phyloP scores from a whole-genome alignment of 2,113 vertebrate genomes.

The Oncorhynchus mykiss region DNA sequence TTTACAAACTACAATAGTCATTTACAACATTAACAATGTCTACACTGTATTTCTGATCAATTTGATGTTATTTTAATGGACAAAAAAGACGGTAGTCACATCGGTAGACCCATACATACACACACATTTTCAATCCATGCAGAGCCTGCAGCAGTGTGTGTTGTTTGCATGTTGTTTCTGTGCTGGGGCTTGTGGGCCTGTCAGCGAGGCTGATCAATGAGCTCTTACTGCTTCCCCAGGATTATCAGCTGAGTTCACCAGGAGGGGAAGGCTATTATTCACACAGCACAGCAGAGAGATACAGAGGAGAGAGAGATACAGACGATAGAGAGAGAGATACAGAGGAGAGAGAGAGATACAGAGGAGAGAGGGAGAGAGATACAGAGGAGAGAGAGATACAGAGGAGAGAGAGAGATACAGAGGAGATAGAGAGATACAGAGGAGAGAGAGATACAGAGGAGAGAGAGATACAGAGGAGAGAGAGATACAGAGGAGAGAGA shows the following conservation, averaged over 20 bases:
- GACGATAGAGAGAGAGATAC: slow-evolving; percentile 40
- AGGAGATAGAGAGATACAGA: too few species aligned
- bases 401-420: too few species aligned
- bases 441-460: too few species aligned
- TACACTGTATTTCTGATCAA: too few species aligned
- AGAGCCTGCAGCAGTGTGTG: slow-evolving; percentile 67
- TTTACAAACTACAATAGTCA: too few species aligned
- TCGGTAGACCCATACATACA: background rate
- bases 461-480: too few species aligned
- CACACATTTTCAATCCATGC: slow-evolving; percentile 11
- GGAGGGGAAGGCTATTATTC: slow-evolving; percentile 85
- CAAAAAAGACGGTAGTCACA: too few species aligned
- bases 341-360: slow-evolving; percentile 7
- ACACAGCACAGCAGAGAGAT: slow-evolving; percentile 58
- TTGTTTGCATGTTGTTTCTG: slow-evolving; percentile 73
- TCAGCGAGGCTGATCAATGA: slow-evolving; percentile 79
- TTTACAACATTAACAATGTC: too few species aligned
- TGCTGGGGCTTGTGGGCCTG: slow-evolving; percentile 77
- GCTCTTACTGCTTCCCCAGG: slow-evolving; percentile 81
- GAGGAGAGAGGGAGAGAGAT: slow-evolving; percentile 22
- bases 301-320: slow-evolving; percentile 31
- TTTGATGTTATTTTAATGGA: too few species aligned
- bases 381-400: slow-evolving; percentile 34
- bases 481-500: too few species aligned
- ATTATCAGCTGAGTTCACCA: slow-evolving; percentile 83